Conservation (phyloP, 1,140 invertebrate genomes). For the Elymnias hypermnestra region DNA sequence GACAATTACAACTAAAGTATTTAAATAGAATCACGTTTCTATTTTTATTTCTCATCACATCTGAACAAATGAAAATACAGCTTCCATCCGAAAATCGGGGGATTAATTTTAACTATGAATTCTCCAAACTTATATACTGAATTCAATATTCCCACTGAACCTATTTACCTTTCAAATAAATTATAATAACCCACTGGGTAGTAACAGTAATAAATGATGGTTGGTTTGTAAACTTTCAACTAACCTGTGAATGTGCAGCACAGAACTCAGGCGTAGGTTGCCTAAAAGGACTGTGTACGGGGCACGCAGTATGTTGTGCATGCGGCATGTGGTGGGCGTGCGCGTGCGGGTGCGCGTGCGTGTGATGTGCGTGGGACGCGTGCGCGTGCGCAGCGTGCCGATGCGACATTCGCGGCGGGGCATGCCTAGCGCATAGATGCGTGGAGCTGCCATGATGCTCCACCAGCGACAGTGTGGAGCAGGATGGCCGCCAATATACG, state of each 20-base stretch:
- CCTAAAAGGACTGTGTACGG: slow-evolving; percentile 66
- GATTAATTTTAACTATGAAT: too few species aligned
- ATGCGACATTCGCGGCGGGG: slow-evolving; percentile 43
- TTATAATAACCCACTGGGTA: too few species aligned
- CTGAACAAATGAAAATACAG: too few species aligned
- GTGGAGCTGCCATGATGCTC: slow-evolving; percentile 64
- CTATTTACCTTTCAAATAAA: too few species aligned
- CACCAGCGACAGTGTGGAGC: slow-evolving; percentile 63
- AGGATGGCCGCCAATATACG: slow-evolving; percentile 65
- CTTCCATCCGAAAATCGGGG: too few species aligned
- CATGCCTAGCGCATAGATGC: slow-evolving; percentile 59
- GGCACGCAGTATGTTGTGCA: slow-evolving; percentile 49
- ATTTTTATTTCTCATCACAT: too few species aligned
- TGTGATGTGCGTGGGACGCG: slow-evolving; percentile 39
- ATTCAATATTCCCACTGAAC: too few species aligned
- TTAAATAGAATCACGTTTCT: too few species aligned
- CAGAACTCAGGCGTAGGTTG: slow-evolving; percentile 68
- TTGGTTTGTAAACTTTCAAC: slow-evolving; percentile 7
- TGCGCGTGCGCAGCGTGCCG: slow-evolving; percentile 45
- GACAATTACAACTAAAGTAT: too few species aligned
- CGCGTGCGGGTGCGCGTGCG: slow-evolving; percentile 42
- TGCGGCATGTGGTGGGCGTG: slow-evolving; percentile 40
- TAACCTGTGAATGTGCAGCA: slow-evolving; percentile 67
- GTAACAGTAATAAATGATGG: too few species aligned
- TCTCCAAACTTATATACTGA: too few species aligned